Conservation (phyloP, 2,888 invertebrate genomes). For the Drosophila subquinaria region DNA sequence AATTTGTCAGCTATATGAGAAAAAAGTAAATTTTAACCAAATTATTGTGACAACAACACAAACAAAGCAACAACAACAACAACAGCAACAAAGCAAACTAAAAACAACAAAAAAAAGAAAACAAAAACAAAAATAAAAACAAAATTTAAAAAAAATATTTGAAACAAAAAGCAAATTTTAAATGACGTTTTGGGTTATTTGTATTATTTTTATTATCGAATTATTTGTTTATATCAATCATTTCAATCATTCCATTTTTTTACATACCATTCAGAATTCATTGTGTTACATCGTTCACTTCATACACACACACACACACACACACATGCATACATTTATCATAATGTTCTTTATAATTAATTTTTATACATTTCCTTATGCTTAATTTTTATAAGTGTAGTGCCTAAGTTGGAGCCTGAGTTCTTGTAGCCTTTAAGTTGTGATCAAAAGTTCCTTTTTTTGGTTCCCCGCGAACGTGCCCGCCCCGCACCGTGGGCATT, state of each 20-base stretch:
- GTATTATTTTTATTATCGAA: constrained; percentile 7
- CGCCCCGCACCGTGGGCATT: constrained; percentile 72
- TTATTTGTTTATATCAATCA: constrained; percentile 1
- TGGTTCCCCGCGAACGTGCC: constrained; percentile 76
- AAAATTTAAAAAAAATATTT: constrained; percentile 44
- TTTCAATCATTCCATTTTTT: constrained; percentile 45
- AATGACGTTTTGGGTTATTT: constrained; percentile 51
- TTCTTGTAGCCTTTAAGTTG: constrained; percentile 76
- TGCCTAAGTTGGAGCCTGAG: constrained; percentile 34
- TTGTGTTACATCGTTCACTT: constrained; percentile 70
- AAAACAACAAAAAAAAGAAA: constrained; percentile 45
- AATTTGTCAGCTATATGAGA: constrained; percentile 80
- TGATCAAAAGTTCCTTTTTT: constrained; percentile 84
- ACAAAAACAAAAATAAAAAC: constrained; percentile 61
- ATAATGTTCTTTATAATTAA: constrained; percentile 26
- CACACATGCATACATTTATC: constrained; percentile 17
- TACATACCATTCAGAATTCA: constrained; percentile 77
- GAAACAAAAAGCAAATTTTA: constrained; percentile 34
- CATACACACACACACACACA: constrained; percentile 21
- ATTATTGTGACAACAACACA: constrained; percentile 46
- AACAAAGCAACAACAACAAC: constrained; percentile 9
- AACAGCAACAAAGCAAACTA: constrained; percentile 21
- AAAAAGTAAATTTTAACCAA: constrained; percentile 45
- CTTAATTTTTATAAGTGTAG: constrained; percentile 49
- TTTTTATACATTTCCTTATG: constrained; percentile 22